Base-by-base conservation (phyloP, 1,140 invertebrate species). In the Drosophila subpulchrella region DNA sequence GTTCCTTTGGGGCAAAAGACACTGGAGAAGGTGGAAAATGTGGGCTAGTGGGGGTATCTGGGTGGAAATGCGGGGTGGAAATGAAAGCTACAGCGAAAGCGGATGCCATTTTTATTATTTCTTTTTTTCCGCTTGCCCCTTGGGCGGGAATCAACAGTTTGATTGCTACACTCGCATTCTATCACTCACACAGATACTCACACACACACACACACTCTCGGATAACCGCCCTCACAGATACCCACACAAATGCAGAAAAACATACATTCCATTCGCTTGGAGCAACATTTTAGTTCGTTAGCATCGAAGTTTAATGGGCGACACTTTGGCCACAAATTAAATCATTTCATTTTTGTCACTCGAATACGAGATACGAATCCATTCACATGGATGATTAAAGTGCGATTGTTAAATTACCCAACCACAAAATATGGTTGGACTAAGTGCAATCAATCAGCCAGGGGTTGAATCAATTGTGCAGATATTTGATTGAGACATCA, bases 71-170 rank as follows among this genome's bases (percentile, higher is more conserved):
- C 17, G 39, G 12, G 20, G 15, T n/a, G 57, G 42, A 6, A 46
- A 15, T n/a, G 36, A 70, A 48, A 44, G 53, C 56, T 30, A 78
- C 66, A 47, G n/a, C 48, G 67, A 63, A 68, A 77, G 46, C 46
- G 46, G 50, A 58, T 80, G 42, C 47, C 46, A 55, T 79, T 80
- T 75, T 75, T 75, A 60, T 75, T 70, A 71, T 71, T 71, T 70
- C 24, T 60, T 20, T 57, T 41, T 7, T 30, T 34, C 38, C 30
- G 30, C 47, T 60, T 41, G 68, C 60, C 58, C 60, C 78, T 70
- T 80, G 57, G 70, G 54, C 42, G 54, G 71, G 72, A 75, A 71
- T 81, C 78, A 81, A 81, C 78, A 81, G 78, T 81, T 81, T 81
- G 78, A 81, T 80, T 81, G 78, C 72, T 57, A 61, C 56, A 55